Evolutionary conservation across 1,140 invertebrate species (phyloP).

Genomic region (Anadara kagoshimensis): DNA sequence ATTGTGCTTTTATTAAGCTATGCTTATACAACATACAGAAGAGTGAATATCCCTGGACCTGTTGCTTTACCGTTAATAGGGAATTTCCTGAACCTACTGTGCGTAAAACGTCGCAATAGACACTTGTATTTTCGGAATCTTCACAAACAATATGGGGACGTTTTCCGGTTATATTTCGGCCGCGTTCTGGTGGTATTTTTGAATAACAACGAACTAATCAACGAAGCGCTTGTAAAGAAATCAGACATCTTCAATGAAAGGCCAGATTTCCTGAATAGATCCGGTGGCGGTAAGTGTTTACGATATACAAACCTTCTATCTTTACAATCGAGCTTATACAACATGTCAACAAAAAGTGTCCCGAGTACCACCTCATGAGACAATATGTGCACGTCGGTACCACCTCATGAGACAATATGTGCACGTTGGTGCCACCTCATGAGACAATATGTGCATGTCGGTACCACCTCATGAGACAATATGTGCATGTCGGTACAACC

Average conservation of each 20-base stretch:
- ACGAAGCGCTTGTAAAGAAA: conserved; percentile 48
- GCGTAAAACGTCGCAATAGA: background rate
- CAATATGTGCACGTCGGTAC: too few relatives aligned
- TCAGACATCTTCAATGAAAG: conserved; percentile 39
- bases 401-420: too few relatives aligned
- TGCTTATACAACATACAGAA: too few relatives aligned
- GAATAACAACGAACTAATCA: conserved; percentile 43
- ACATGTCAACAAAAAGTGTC: too few relatives aligned
- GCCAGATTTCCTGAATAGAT: conserved; percentile 27
- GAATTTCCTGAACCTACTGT: conserved; percentile 27
- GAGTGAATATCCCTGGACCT: conserved; percentile 30
- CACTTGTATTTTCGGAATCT: conserved; percentile 19
- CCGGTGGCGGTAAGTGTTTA: background rate
- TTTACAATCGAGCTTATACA: too few relatives aligned
- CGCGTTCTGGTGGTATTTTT: conserved; percentile 39
- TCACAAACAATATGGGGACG: conserved; percentile 40
- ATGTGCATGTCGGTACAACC: too few relatives aligned
- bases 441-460: too few relatives aligned
- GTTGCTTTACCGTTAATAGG: conserved; percentile 33
- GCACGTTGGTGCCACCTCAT: too few relatives aligned
- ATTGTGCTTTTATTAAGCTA: too few relatives aligned
- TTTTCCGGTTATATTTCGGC: conserved; percentile 47
- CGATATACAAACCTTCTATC: background rate
- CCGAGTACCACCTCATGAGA: too few relatives aligned
- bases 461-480: too few relatives aligned